These are phyloP conservation scores for Microctonus brassicae DNA, from an alignment of 2,888 invertebrate species.

Conservation along the genomic window DNA sequence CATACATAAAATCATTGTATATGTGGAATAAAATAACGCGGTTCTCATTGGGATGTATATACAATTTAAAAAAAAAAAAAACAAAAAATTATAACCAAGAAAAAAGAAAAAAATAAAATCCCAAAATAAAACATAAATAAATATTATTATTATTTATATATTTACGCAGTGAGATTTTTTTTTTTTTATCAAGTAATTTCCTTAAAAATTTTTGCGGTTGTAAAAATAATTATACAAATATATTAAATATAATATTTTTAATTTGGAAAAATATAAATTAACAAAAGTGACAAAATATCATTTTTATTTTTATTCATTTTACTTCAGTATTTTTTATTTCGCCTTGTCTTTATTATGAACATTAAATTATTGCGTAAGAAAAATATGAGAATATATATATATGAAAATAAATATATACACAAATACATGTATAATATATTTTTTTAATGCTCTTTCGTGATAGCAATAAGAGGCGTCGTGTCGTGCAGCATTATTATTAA, in stretches of 20 bases:
- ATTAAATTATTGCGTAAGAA: constrained; percentile 64
- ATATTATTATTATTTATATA: background rate
- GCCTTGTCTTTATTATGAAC: constrained; percentile 53
- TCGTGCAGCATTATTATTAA: constrained; percentile 64
- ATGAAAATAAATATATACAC: background rate
- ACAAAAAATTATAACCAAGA: background rate
- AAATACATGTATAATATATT: too few relatives aligned
- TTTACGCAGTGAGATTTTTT: background rate
- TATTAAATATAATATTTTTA: background rate
- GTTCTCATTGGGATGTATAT: constrained; percentile 58
- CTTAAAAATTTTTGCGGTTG: background rate
- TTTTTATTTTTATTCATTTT: background rate
- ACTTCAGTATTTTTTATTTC: constrained; percentile 45
- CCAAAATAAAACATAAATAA: background rate
- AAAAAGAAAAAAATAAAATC: background rate
- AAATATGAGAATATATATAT: constrained; percentile 53
- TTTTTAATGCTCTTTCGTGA: constrained; percentile 53
- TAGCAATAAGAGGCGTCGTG: constrained; percentile 62
- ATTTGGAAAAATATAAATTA: background rate
- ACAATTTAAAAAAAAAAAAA: constrained; percentile 2
- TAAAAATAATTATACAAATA: background rate
- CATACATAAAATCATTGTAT: constrained; percentile 40
- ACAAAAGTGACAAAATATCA: background rate
- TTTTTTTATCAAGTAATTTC: background rate
- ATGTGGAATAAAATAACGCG: constrained; percentile 55